Percentiles rank a stretch among this genome's conserved stretches.
These are phyloP conservation scores for Fragum whitleyi DNA, from an alignment of 2,888 invertebrate genomes.

Conservation along the genomic window DNA sequence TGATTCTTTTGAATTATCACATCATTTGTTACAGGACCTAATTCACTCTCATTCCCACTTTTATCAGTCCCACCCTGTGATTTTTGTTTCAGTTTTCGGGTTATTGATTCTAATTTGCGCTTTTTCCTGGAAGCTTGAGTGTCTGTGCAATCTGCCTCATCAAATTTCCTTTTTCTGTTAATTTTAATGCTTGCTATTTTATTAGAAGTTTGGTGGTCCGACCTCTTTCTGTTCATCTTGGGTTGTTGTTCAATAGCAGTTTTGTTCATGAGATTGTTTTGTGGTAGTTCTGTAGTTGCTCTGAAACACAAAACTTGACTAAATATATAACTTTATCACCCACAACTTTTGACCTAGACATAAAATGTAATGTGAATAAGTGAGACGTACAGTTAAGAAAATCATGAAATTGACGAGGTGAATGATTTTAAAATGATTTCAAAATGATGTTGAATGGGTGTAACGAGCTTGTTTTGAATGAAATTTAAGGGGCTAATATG, in stretches of 20 bases:
- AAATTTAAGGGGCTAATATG: too few relatives aligned
- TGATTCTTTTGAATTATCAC: background rate
- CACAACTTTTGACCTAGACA: too few relatives aligned
- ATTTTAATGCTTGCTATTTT: background rate
- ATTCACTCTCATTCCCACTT: background rate
- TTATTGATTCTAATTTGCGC: conserved; percentile 15
- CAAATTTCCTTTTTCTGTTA: background rate
- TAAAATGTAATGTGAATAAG: too few relatives aligned
- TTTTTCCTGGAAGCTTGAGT: background rate
- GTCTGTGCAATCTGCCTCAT: background rate
- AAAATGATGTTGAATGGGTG: too few relatives aligned
- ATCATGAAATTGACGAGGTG: too few relatives aligned
- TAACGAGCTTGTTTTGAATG: too few relatives aligned
- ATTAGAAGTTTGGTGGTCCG: background rate
- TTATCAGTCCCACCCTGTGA: background rate
- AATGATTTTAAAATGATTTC: too few relatives aligned
- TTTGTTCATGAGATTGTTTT: background rate
- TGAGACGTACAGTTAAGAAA: too few relatives aligned
- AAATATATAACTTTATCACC: too few relatives aligned
- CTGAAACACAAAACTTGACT: background rate
- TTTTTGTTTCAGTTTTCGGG: background rate
- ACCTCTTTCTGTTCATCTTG: background rate
- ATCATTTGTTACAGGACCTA: background rate
- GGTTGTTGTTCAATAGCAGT: background rate
- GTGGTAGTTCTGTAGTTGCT: background rate